Conservation (phyloP, 30 jellyfish, hydroid and myxozoan genomes). For the Mastigias papua region DNA sequence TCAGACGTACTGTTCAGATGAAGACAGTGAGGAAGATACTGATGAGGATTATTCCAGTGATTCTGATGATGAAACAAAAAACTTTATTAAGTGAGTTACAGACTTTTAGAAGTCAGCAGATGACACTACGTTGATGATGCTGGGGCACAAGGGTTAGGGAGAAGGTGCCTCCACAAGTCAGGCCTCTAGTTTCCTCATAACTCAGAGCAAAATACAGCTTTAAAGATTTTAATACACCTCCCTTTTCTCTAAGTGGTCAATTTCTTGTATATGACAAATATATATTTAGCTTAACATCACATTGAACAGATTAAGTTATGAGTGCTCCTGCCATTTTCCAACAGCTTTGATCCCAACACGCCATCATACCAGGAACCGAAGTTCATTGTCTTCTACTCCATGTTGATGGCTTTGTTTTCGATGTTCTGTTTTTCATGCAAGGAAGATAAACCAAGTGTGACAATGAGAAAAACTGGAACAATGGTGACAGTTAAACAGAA, state of each 20-base stretch:
- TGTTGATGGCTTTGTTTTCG: constrained; percentile 30
- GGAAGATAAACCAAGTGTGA: constrained; percentile 34
- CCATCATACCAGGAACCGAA: constrained; percentile 43
- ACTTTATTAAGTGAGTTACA: neutral
- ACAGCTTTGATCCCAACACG: constrained; percentile 32
- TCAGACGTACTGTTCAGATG: neutral
- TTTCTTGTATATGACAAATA: neutral
- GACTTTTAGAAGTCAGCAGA: neutral
- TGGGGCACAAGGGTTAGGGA: neutral
- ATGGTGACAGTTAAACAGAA: constrained; percentile 55
- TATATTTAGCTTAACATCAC: too few species aligned
- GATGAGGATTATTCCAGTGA: constrained; percentile 15
- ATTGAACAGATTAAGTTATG: neutral
- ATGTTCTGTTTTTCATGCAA: constrained; percentile 46
- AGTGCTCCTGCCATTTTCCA: neutral
- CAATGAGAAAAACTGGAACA: constrained; percentile 37
- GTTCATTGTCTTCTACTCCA: constrained; percentile 43
- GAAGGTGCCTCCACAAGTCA: neutral
- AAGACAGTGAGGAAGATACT: constrained; percentile 11
- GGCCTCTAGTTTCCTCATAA: neutral
- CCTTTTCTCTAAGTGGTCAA: neutral
- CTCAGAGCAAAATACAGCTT: neutral
- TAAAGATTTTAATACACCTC: too few species aligned
- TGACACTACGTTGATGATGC: neutral
- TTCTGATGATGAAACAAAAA: constrained; percentile 17